Evolutionary conservation across 1,140 invertebrate species (phyloP).

Genomic region (Melitaea cinxia): DNA sequence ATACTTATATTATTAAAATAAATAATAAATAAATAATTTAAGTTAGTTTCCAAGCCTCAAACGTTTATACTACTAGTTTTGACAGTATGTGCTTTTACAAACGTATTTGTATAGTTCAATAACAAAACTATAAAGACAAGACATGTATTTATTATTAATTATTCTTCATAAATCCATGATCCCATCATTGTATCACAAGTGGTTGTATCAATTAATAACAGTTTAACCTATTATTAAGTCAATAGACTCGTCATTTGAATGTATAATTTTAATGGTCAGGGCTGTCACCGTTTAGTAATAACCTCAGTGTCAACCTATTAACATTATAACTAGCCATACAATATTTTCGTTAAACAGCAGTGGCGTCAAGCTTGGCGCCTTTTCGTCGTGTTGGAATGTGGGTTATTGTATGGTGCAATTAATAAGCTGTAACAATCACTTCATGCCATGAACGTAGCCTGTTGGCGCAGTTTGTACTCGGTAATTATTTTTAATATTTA

Average conservation of each 20-base stretch:
- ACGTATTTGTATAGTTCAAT: no score
- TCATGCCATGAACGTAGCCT: no score
- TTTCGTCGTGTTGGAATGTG: constrained; percentile 38
- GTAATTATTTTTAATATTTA: no score
- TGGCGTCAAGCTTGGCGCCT: constrained; percentile 64
- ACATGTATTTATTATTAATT: no score
- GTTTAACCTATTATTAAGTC: neutral
- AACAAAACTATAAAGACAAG: no score
- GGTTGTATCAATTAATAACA: neutral
- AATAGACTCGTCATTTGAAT: neutral
- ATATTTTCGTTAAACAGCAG: constrained; percentile 40
- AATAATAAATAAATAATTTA: no score
- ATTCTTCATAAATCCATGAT: neutral
- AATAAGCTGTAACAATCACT: neutral
- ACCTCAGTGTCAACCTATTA: constrained; percentile 26
- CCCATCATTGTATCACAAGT: neutral
- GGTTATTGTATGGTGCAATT: constrained; percentile 27
- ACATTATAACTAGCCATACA: constrained; percentile 45
- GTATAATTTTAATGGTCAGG: constrained; percentile 5
- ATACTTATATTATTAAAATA: no score
- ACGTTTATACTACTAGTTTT: no score
- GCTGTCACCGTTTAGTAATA: constrained; percentile 13
- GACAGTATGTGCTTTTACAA: no score
- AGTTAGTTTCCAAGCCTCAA: no score
- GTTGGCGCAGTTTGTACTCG: no score